Percentiles rank a stretch among this genome's conserved stretches.
Evolutionary conservation across 2,113 vertebrate genomes (phyloP).

Genomic region (Electrona antarctica): DNA sequence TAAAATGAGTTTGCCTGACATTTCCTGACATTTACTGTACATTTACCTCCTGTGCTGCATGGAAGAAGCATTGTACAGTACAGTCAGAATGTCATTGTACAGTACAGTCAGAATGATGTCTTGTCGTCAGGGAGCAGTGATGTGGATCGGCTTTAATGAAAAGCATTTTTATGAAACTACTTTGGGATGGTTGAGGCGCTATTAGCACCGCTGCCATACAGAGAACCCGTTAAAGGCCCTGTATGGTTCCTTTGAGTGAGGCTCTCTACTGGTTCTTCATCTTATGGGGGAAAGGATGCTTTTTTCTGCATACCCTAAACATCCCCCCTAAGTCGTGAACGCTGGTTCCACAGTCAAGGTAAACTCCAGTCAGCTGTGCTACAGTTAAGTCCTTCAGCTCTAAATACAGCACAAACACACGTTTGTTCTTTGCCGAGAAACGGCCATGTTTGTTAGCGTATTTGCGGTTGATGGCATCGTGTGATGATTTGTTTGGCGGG

Average conservation of each 20-base stretch:
- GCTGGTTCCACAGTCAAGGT: slow-evolving; percentile 4
- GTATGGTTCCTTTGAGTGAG: neutral
- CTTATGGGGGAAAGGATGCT: neutral
- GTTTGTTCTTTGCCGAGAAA: slow-evolving; percentile 45
- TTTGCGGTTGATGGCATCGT: slow-evolving; percentile 26
- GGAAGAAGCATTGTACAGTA: no score
- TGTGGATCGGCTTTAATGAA: no score
- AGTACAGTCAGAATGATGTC: no score
- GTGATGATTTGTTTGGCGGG: slow-evolving; percentile 41
- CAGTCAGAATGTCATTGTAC: no score
- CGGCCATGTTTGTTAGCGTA: slow-evolving; percentile 11
- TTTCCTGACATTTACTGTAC: neutral
- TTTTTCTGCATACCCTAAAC: no score
- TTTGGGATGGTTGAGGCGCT: no score
- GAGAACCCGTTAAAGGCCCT: no score
- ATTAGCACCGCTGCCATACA: no score
- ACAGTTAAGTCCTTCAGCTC: slow-evolving; percentile 46
- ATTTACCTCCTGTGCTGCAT: no score
- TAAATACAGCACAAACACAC: slow-evolving; percentile 34
- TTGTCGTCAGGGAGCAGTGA: no score
- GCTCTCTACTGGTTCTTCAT: no score
- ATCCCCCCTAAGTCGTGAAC: neutral
- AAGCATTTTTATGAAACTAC: no score
- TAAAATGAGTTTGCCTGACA: neutral
- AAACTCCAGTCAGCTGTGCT: slow-evolving; percentile 24